Percentiles rank a stretch among this genome's conserved stretches.
These are phyloP conservation scores for Hedychridium roseum DNA, from an alignment of 2,888 invertebrate genomes.

Conservation along the genomic window DNA sequence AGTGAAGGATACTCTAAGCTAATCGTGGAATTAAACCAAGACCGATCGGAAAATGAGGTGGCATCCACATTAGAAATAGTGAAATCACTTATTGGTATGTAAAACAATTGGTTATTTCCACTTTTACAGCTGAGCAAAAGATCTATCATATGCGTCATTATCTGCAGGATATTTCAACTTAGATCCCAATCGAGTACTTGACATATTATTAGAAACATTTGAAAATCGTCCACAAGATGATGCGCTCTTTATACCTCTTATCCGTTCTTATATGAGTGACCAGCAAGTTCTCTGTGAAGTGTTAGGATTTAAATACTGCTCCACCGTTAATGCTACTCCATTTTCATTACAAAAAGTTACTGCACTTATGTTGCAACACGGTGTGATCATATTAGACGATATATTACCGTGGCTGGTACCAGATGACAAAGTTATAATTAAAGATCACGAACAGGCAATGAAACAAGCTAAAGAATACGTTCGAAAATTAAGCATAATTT, in stretches of 20 bases:
- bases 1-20: conserved; percentile 99
- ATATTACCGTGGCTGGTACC: conserved; percentile 94
- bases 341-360: conserved; percentile 88
- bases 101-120: conserved; percentile 1
- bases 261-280: conserved; percentile 89
- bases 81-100: conserved; percentile 89
- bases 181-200: conserved; percentile 97
- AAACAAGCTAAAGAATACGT: conserved; percentile 87
- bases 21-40: conserved; percentile 91
- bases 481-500: conserved; percentile 83
- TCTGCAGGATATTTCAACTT: conserved; percentile 95
- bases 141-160: no score
- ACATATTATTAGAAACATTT: conserved; percentile 95
- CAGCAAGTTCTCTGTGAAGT: conserved; percentile 90
- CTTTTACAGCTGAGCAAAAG: no score
- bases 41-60: conserved; percentile 70
- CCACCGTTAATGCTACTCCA: conserved; percentile 73
- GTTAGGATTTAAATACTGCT: conserved; percentile 88
- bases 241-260: conserved; percentile 84
- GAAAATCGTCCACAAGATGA: conserved; percentile 84
- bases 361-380: conserved; percentile 88
- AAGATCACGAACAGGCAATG: conserved; percentile 83
- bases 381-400: conserved; percentile 84
- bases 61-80: conserved; percentile 84
- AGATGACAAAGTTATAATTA: conserved; percentile 81